These are phyloP conservation scores for Phrynocephalus vlangalii DNA, from an alignment of 2,797 vertebrate species.

Conservation along the genomic window DNA sequence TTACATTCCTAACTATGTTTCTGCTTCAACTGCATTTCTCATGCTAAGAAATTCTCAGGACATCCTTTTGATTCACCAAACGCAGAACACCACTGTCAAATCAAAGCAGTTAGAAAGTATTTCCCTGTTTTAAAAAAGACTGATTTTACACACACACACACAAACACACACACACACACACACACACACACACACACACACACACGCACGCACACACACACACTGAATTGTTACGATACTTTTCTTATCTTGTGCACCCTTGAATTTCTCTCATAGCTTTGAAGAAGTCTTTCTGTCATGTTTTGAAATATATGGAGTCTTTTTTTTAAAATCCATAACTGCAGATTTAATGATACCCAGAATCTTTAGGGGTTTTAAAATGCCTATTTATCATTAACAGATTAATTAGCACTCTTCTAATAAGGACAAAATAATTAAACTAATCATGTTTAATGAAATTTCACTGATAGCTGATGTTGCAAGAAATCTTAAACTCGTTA, in stretches of 20 bases:
- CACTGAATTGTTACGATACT: constrained; percentile 1
- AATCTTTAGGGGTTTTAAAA: constrained; percentile 63
- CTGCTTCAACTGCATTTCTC: constrained; percentile 43
- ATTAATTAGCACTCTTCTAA: constrained; percentile 67
- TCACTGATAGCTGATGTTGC: constrained; percentile 63
- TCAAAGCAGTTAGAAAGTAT: constrained; percentile 48
- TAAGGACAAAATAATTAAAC: constrained; percentile 74
- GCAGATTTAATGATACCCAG: constrained; percentile 69
- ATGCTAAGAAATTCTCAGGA: constrained; percentile 47
- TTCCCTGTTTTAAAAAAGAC: constrained; percentile 33
- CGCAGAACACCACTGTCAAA: constrained; percentile 23
- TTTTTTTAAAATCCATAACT: constrained; percentile 33
- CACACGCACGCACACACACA: too few species aligned
- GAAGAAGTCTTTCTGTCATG: constrained; percentile 57
- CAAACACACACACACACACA: too few species aligned
- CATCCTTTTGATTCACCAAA: constrained; percentile 52
- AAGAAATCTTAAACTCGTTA: constrained; percentile 68
- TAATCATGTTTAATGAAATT: constrained; percentile 71
- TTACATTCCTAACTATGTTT: constrained; percentile 33
- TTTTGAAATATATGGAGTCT: constrained; percentile 28
- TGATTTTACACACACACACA: too few species aligned
- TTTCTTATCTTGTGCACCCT: constrained; percentile 2
- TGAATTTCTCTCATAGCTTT: constrained; percentile 48
- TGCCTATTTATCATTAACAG: constrained; percentile 67
- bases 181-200: too few species aligned